These are phyloP conservation scores for Notamacropus eugenii DNA, from an alignment of 2,797 vertebrate genomes.

Conservation along the genomic window DNA sequence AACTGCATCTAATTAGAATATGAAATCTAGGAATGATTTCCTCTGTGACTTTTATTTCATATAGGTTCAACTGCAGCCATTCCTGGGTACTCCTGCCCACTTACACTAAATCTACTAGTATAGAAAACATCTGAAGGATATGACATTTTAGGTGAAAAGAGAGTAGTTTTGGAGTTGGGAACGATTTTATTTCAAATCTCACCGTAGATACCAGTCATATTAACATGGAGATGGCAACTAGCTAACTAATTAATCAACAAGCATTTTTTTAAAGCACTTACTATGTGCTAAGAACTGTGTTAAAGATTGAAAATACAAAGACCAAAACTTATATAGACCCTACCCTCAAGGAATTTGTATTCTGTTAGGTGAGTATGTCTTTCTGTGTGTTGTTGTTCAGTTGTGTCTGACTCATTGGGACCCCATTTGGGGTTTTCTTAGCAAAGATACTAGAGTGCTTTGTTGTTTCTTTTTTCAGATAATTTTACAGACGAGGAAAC, in stretches of 20 bases:
- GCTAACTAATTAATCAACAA: neutral
- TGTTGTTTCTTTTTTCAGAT: neutral
- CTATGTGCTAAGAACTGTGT: neutral
- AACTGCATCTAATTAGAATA: neutral
- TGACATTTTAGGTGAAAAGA: neutral
- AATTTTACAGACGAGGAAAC: neutral
- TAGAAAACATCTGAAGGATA: neutral
- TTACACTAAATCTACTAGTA: neutral
- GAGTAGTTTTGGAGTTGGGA: neutral
- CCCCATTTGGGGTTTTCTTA: neutral
- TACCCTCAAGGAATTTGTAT: neutral
- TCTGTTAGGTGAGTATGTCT: neutral
- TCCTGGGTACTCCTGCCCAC: neutral
- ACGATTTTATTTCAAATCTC: neutral
- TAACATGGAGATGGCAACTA: neutral
- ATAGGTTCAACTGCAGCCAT: neutral
- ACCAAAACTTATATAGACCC: neutral
- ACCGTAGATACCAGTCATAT: neutral
- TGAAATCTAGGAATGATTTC: neutral
- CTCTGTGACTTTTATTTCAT: neutral
- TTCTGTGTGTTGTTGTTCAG: neutral
- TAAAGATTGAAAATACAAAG: neutral
- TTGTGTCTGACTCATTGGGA: neutral
- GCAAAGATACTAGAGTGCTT: neutral
- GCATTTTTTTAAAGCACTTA: neutral